Percentiles rank a stretch among this genome's conserved stretches.
Evolutionary conservation across 2,797 vertebrate species (phyloP).

Genomic region (Squalus acanthias): DNA sequence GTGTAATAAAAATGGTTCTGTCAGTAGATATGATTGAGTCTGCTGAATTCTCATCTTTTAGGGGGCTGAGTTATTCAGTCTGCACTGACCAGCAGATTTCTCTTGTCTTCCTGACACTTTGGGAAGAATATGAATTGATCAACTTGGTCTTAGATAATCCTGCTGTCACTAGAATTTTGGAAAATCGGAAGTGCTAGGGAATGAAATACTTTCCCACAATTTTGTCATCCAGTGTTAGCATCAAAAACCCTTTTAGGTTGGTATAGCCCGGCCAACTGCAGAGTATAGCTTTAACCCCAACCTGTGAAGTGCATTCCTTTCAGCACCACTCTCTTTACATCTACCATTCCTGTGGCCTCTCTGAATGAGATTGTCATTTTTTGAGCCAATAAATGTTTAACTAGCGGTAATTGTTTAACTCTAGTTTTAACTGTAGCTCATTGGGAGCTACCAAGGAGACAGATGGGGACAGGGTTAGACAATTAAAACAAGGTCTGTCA

Average conservation of each 20-base stretch:
- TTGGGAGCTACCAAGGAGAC: not conserved
- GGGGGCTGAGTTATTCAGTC: too few species aligned
- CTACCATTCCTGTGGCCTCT: not conserved
- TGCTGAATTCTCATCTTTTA: too few species aligned
- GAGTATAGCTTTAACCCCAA: not conserved
- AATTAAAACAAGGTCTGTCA: not conserved
- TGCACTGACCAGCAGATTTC: not conserved
- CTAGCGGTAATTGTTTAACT: not conserved
- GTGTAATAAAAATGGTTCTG: not conserved
- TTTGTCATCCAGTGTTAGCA: not conserved
- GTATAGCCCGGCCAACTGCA: not conserved
- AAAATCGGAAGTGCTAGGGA: not conserved
- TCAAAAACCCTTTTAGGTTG: not conserved
- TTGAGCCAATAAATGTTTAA: too few species aligned
- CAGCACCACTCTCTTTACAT: not conserved
- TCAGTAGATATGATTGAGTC: not conserved
- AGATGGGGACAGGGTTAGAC: not conserved
- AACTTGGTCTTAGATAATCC: not conserved
- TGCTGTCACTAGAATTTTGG: not conserved
- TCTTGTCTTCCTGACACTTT: not conserved
- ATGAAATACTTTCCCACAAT: not conserved
- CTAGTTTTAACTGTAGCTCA: not conserved
- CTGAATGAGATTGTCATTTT: not conserved
- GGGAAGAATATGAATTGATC: not conserved
- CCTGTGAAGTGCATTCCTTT: not conserved